Percentiles rank a stretch among this genome's conserved stretches.
phyloP scores from a whole-genome alignment of 2,113 vertebrate species.

The Pyxicephalus adspersus region DNA sequence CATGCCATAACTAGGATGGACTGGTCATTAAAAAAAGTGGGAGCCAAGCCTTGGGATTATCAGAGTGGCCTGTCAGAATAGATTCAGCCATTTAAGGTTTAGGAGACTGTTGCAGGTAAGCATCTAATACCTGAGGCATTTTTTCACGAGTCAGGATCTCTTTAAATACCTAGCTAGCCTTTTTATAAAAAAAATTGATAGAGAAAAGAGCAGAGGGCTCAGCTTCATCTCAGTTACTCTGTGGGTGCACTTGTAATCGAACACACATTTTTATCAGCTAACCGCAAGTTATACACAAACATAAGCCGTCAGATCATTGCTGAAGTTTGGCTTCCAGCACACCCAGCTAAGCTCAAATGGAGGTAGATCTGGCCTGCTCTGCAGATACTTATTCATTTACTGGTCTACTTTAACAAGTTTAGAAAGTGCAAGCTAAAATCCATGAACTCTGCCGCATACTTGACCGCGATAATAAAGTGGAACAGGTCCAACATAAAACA shows the following conservation, averaged over 20 bases:
- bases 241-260: conserved; percentile 69
- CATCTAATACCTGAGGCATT: too few species aligned
- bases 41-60: too few species aligned
- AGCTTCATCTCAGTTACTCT: conserved; percentile 48
- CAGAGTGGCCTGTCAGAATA: too few species aligned
- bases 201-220: conserved; percentile 67
- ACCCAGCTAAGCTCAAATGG: conserved; percentile 68
- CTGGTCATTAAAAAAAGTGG: too few species aligned
- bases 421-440: conserved; percentile 69
- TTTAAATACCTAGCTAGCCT: too few species aligned
- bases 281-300: conserved; percentile 72
- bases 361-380: conserved; percentile 69
- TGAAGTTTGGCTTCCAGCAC: conserved; percentile 69
- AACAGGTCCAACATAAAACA: conserved; percentile 60
- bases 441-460: conserved; percentile 62
- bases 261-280: conserved; percentile 72
- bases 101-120: too few species aligned
- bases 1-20: too few species aligned
- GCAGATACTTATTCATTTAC: conserved; percentile 58
- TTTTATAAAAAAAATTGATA: background rate
- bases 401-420: conserved; percentile 69
- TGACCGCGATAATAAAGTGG: conserved; percentile 56
- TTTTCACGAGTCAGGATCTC: too few species aligned
- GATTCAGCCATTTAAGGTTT: too few species aligned
- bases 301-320: conserved; percentile 74